Evolutionary conservation across 2,113 vertebrate species (phyloP), one percentile per base, ranked within the genome.

Genomic region (Fregetta grallaria): DNA sequence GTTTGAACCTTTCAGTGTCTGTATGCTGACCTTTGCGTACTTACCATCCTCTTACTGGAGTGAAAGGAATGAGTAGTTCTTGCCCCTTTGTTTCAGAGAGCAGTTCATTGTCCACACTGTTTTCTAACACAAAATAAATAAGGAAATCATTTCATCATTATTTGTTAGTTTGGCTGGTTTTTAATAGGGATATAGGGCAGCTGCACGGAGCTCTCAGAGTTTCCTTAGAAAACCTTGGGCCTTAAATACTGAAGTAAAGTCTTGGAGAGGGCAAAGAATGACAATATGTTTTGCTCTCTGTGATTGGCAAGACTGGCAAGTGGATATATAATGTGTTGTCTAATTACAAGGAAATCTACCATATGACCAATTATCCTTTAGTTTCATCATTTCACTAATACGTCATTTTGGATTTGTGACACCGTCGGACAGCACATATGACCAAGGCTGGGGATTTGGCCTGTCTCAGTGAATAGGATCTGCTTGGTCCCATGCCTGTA

Each of bases 101-200:
- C 59, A 75, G 86, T 87, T 81, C 84, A 96, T 95, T 95, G 82
- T 97, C 91, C 55, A 62, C 66, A 94, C 77, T 92, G 80, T 91
- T 97, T 96, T 94, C 94, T 95, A 94, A 94, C 89, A 94, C 79
- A 96, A 92, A 96, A 94, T 92, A 97, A 94, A 96, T 94, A 94
- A 87, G 94, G 89, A 94, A 94, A 95, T 95, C 0, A 91, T 94
- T 96, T 96, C 67, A 94, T 92, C 93, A 92, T 96, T 96, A 93
- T 89, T 92, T 87, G 87, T 97, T 96, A 96, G 84, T 95, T 97
- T 96, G 89, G 91, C 91, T 95, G 70, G 10, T 81, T 82, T 92
- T 92, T 94, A 94, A 97, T 89, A 72, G 86, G 89, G 87, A 79
- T 50, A 55, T 53, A 77, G 50, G 61, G n/a, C 96, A 97, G 91